A percentile compares a stretch with the other conserved stretches of the same genome.
Evolutionary conservation across 2,888 invertebrate species (phyloP).

Genomic region (Epistrophe grossulariae): DNA sequence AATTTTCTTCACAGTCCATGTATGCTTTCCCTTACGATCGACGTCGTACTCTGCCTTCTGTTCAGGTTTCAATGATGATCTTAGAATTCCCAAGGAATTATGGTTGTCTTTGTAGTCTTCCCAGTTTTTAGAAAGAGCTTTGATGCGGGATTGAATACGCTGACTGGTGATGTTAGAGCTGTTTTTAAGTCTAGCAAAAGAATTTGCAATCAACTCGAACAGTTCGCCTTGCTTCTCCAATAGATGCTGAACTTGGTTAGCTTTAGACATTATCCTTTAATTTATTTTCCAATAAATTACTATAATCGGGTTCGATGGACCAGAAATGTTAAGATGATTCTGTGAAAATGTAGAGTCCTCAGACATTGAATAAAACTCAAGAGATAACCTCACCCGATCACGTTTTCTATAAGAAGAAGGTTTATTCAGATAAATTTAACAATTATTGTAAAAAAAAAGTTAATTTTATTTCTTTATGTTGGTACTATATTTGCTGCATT

Average conservation of each 20-base stretch:
- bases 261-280: conserved; percentile 26
- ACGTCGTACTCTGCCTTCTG: conserved; percentile 12
- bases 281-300: conserved; percentile 27
- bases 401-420: no score
- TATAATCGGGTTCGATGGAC: conserved; percentile 12
- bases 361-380: no score
- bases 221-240: conserved; percentile 37
- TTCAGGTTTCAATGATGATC: conserved; percentile 23
- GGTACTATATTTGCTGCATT: no score
- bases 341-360: no score
- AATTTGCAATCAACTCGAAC: conserved; percentile 26
- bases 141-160: conserved; percentile 29
- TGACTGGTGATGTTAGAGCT: conserved; percentile 16
- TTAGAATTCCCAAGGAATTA: not conserved
- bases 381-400: no score
- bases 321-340: no score
- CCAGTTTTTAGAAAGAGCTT: conserved; percentile 27
- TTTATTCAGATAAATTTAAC: no score
- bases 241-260: conserved; percentile 33
- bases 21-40: conserved; percentile 12
- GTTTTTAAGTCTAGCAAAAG: conserved; percentile 30
- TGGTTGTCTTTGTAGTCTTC: conserved; percentile 20
- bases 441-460: no score
- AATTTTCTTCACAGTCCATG: conserved; percentile 30
- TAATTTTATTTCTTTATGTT: no score